Base-by-base conservation (phyloP, 2,797 vertebrate genomes). In the Neosilurus hyrtlii region DNA sequence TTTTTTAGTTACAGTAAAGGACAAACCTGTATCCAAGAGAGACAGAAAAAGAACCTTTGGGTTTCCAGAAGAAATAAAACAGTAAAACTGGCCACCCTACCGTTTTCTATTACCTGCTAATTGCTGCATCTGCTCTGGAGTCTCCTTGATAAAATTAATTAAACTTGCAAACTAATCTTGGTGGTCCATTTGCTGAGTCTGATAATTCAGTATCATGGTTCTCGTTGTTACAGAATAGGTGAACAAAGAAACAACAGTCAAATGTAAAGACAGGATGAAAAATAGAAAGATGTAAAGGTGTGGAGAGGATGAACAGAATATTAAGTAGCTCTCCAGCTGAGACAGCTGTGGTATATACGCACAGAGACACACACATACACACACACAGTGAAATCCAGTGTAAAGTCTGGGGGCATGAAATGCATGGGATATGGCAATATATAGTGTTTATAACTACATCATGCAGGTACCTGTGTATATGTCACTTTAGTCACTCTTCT, bases 101-200 rank as follows among this genome's bases (percentile, higher is more conserved):
- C 93, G 91, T 94, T 94, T 94, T 94, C 92, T 92, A 94, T 94
- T 93, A 94, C 93, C 90, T 91, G 90, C 91, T 94, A 93, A 94
- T 94, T 94, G 93, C 93, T 90, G 92, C 93, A 93, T 94, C 94
- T 93, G 93, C 91, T 94, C 89, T 91, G 88, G 88, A 88, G 92
- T 89, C 92, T 92, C 90, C 92, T 94, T 94, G 93, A 95, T 94
- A 94, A 37, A 94, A 94, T 94, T 93, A 94, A 95, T 95, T 94
- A 93, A 91, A 94, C 94, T 92, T 94, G 93, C 91, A 91, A 93
- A 94, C 91, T 92, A 93, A 95, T 94, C 93, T 91, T 92, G 90
- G 90, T 90, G 91, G 91, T 87, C 90, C 91, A 92, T 91, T 90
- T 90, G 91, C 92, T 89, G 91, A 90, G 89, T 88, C 89, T 91